Evolutionary conservation across 2,888 invertebrate species (phyloP), one percentile per base, ranked within the genome.

Genomic region (Thelaira solivaga): DNA sequence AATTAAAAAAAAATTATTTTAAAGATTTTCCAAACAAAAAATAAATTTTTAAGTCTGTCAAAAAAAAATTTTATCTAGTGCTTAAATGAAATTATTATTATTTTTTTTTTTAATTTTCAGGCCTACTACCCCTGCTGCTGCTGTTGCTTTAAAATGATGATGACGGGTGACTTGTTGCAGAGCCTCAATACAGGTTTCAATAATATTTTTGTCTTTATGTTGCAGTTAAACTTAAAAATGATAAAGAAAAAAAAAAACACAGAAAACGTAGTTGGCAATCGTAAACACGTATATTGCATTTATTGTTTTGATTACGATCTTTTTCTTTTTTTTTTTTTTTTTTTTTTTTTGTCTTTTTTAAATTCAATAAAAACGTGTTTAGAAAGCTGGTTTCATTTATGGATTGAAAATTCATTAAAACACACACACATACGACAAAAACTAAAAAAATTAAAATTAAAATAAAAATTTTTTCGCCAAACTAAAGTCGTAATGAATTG

Each of bases 301-400:
- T 69, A 69, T 78, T 78, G 68, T 68, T 77, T 73, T 57, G 68
- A 77, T 73, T 57, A 51, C 61, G 57, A 73, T 77, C 62, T 68
- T 73, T 68, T 24, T 51, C 57, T 10, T 29, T 29, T 26, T 49
- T 11, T 11, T 36, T 47, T 34, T 7, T 39, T 24, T n/a, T 10
- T 7, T 24, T 20, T 49, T 11, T 11, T 36, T 47, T 34, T 7
- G 26, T 24, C 10, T 10, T 11, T 34, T 51, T 29, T 57, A 59
- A 49, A 61, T 68, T 68, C 68, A 72, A 68, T 77, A 62, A 57
- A 72, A 77, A 73, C 73, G 55, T 68, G 77, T 72, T 73, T 73
- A 68, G 73, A 73, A 72, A 77, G 73, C 73, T 55, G 55, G 61
- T 76, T 76, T 76, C 59, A 31, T 71, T 69, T 59, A 55, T 65